These are phyloP conservation scores for Mamestra brassicae DNA, from an alignment of 2,888 invertebrate species.

Conservation along the genomic window DNA sequence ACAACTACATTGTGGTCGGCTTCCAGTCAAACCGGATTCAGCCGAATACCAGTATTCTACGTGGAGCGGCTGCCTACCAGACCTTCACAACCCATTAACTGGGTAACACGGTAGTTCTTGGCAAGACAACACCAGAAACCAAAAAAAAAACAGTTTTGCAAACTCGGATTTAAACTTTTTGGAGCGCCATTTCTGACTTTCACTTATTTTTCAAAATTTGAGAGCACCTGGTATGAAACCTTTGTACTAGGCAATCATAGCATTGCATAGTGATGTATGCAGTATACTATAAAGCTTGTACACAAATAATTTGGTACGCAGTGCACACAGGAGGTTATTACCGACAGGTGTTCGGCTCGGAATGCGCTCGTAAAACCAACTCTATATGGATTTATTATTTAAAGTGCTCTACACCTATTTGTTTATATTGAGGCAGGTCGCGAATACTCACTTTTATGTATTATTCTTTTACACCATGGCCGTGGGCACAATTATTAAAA, in stretches of 20 bases:
- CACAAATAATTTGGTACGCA: slow-evolving; percentile 60
- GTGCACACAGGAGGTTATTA: slow-evolving; percentile 68
- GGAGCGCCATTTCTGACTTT: not conserved
- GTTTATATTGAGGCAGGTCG: slow-evolving; percentile 76
- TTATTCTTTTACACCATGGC: slow-evolving; percentile 47
- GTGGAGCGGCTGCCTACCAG: too few relatives aligned
- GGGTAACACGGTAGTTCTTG: too few relatives aligned
- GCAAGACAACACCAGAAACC: too few relatives aligned
- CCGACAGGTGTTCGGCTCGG: slow-evolving; percentile 81
- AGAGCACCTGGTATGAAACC: not conserved
- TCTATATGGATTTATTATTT: slow-evolving; percentile 84
- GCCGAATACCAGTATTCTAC: too few relatives aligned
- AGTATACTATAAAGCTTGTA: slow-evolving; percentile 35
- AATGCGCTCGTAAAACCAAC: slow-evolving; percentile 85
- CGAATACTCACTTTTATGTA: slow-evolving; percentile 53
- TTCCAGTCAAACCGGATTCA: too few relatives aligned
- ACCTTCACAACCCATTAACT: too few relatives aligned
- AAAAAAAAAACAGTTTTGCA: too few relatives aligned
- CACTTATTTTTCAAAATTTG: not conserved
- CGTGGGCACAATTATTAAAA: slow-evolving; percentile 33
- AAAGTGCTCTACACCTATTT: slow-evolving; percentile 82
- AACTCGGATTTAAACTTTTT: not conserved
- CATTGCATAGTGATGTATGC: slow-evolving; percentile 22
- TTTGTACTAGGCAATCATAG: slow-evolving; percentile 11
- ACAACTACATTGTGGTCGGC: too few relatives aligned